A percentile compares a stretch with the other conserved stretches of the same genome.
Evolutionary conservation across 2,888 invertebrate species (phyloP).

Genomic region (Archaeoteleia sp.): DNA sequence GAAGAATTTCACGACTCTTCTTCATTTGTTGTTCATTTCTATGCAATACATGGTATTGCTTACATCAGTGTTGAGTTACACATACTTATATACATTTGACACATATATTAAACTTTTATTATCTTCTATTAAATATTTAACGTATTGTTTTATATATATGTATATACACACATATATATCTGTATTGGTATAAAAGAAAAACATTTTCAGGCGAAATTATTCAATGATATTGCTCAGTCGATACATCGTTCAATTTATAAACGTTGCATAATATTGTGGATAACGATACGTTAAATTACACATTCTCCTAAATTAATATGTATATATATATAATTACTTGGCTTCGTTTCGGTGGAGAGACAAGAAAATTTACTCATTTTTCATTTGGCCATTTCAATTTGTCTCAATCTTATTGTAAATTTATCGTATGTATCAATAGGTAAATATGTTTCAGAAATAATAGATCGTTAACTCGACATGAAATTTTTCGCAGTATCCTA

Average conservation of each 20-base stretch:
- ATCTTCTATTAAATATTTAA: slow-evolving; percentile 21
- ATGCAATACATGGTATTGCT: slow-evolving; percentile 38
- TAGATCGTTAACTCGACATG: too few relatives aligned
- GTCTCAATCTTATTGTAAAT: too few relatives aligned
- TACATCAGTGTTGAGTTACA: slow-evolving; percentile 25
- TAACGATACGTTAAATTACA: neutral
- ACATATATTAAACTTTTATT: slow-evolving; percentile 30
- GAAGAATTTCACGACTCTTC: neutral
- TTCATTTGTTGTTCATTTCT: slow-evolving; percentile 6
- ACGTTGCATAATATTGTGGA: slow-evolving; percentile 1
- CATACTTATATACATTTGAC: slow-evolving; percentile 37
- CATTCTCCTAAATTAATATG: neutral
- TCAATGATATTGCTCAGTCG: slow-evolving; percentile 13
- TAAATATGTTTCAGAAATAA: too few relatives aligned
- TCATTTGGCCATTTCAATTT: too few relatives aligned
- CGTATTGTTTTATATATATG: slow-evolving; percentile 8
- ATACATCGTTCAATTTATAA: slow-evolving; percentile 1
- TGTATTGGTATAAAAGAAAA: slow-evolving; percentile 13
- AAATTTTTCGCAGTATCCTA: too few relatives aligned
- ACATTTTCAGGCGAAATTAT: slow-evolving; percentile 1
- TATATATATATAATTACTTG: too few relatives aligned
- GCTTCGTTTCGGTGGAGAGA: too few relatives aligned
- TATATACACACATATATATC: too few relatives aligned
- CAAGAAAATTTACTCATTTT: too few relatives aligned
- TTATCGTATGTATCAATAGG: too few relatives aligned